phyloP scores from a whole-genome alignment of 2,113 vertebrate genomes.

The Hemibates koningsi region DNA sequence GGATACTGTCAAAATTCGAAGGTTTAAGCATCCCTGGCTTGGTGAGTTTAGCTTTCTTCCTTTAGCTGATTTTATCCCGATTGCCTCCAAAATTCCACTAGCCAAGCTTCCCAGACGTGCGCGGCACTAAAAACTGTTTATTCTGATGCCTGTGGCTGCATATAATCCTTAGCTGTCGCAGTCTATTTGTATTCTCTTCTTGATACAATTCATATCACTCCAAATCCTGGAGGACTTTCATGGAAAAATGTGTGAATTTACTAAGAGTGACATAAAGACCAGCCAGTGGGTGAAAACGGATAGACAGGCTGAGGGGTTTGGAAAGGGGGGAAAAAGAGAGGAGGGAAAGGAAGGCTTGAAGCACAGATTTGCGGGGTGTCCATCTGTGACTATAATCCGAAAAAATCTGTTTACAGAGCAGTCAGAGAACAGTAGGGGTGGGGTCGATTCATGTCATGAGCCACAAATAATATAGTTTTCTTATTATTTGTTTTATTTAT shows the following conservation, averaged over 20 bases:
- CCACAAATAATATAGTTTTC: conserved; percentile 19
- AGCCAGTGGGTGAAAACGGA: conserved; percentile 25
- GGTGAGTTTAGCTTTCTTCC: neutral
- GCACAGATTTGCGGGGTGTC: conserved; percentile 54
- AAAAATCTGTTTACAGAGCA: conserved; percentile 45
- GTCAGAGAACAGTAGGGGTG: neutral
- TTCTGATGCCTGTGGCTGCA: conserved; percentile 27
- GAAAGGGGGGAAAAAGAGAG: neutral
- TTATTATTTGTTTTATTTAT: conserved; percentile 18
- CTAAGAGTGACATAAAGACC: conserved; percentile 38
- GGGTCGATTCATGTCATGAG: conserved; percentile 4
- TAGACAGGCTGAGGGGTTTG: neutral
- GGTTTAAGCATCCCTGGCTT: neutral
- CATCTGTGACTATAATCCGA: conserved; percentile 68
- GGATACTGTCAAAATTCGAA: neutral
- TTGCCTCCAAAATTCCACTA: neutral
- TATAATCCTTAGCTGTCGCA: conserved; percentile 23
- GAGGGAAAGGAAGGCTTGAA: conserved; percentile 27
- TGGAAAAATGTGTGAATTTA: conserved; percentile 51
- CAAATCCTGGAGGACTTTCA: conserved; percentile 24
- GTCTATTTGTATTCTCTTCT: conserved; percentile 32
- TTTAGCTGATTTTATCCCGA: conserved; percentile 3
- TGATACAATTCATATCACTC: conserved; percentile 26
- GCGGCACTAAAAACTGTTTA: conserved; percentile 4
- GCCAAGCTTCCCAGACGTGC: conserved; percentile 15